Evolutionary conservation across 2,797 vertebrate species (phyloP).

Genomic region (Coccyzus lansbergi): DNA sequence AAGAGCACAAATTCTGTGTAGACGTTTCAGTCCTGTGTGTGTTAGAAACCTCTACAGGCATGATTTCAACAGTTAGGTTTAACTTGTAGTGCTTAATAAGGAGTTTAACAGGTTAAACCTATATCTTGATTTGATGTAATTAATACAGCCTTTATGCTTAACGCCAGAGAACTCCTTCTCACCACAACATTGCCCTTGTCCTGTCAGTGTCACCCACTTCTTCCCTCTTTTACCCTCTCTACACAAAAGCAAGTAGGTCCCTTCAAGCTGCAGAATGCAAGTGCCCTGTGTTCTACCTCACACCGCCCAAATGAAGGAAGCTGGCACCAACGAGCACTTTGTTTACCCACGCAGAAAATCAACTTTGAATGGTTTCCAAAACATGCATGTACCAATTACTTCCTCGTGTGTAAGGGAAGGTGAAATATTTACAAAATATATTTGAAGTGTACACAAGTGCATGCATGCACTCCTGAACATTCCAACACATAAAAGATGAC

Average conservation of each 20-base stretch:
- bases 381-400: constrained; percentile 64
- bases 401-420: constrained; percentile 55
- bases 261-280: background rate
- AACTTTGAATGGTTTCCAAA: constrained; percentile 66
- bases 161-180: constrained; percentile 6
- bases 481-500: background rate
- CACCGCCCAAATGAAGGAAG: background rate
- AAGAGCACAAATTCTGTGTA: background rate
- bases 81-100: background rate
- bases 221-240: background rate
- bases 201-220: accelerated
- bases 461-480: accelerated
- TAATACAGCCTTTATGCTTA: constrained; percentile 36
- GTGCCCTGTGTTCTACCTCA: background rate
- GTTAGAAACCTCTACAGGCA: background rate
- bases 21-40: background rate
- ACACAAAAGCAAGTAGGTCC: background rate
- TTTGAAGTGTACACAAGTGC: background rate
- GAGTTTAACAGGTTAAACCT: constrained; percentile 57
- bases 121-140: constrained; percentile 53
- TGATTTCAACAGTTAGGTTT: background rate
- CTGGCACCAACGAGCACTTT: constrained; percentile 25
- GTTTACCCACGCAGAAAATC: constrained; percentile 66
- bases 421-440: constrained; percentile 42
- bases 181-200: background rate